phyloP scores from a whole-genome alignment of 2,797 vertebrate genomes.

The Salarias fasciatus region DNA sequence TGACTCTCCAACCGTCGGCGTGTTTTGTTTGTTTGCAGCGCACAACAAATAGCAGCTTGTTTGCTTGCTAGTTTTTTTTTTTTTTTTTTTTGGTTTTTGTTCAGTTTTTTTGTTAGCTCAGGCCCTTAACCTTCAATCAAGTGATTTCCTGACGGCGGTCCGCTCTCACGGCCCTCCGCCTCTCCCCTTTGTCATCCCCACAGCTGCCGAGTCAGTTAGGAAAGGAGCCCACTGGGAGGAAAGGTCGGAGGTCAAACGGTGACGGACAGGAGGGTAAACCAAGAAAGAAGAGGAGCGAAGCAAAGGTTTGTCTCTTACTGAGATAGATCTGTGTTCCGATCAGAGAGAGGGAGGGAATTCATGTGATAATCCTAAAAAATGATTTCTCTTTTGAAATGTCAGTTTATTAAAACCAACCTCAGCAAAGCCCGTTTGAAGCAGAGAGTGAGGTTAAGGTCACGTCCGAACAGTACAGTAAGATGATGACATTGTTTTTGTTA shows the following conservation, averaged over 20 bases:
- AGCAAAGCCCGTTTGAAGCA: too few relatives aligned
- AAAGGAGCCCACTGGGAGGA: slow-evolving; percentile 89
- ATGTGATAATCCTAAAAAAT: too few relatives aligned
- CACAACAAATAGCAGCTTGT: slow-evolving; percentile 33
- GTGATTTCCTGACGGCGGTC: slow-evolving; percentile 44
- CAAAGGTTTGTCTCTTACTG: slow-evolving; percentile 79
- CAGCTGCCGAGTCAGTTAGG: slow-evolving; percentile 87
- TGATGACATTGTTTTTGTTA: too few relatives aligned
- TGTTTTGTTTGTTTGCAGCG: slow-evolving; percentile 36
- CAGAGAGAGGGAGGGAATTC: slow-evolving; percentile 85
- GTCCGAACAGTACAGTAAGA: too few relatives aligned
- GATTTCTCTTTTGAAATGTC: too few relatives aligned
- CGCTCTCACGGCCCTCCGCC: slow-evolving; percentile 57
- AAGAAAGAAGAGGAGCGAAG: slow-evolving; percentile 91
- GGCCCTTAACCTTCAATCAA: slow-evolving; percentile 53
- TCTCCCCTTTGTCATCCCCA: slow-evolving; percentile 73
- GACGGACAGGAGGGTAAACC: slow-evolving; percentile 95
- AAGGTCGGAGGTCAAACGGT: slow-evolving; percentile 91
- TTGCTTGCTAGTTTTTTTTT: slow-evolving; percentile 15
- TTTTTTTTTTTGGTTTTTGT: slow-evolving; percentile 9
- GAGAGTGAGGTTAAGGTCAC: too few relatives aligned
- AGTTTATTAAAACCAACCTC: too few relatives aligned
- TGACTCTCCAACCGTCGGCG: slow-evolving; percentile 4
- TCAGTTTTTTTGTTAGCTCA: too few relatives aligned
- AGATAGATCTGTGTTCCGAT: slow-evolving; percentile 46